Percentiles rank a stretch among this genome's conserved stretches.
These are phyloP conservation scores for Reticulitermes lucifugus DNA, from an alignment of 2,888 invertebrate species.

Conservation along the genomic window DNA sequence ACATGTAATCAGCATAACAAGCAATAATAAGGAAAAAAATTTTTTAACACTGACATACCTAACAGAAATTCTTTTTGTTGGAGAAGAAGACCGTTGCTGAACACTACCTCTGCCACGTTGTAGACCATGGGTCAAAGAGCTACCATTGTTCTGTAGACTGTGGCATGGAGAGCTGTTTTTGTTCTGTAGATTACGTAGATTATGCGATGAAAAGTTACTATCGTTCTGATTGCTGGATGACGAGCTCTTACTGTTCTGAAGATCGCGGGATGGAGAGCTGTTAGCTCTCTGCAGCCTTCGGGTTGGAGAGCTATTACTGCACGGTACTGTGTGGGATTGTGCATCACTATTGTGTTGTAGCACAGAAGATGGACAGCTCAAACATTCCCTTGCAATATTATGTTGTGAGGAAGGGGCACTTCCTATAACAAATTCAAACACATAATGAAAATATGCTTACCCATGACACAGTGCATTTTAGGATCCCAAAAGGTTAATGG, in stretches of 20 bases:
- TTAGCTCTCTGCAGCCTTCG: not conserved
- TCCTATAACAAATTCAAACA: not conserved
- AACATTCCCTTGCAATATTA: slow-evolving; percentile 3
- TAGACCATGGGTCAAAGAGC: not conserved
- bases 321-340: not conserved
- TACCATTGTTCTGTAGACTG: not conserved
- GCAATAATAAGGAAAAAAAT: not conserved
- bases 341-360: not conserved
- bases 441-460: too few species aligned
- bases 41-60: slow-evolving; percentile 1
- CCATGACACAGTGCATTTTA: too few species aligned
- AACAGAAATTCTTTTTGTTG: slow-evolving; percentile 12
- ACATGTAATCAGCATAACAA: too few species aligned
- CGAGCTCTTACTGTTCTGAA: not conserved
- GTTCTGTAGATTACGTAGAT: not conserved
- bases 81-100: slow-evolving; percentile 20
- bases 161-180: slow-evolving; percentile 3
- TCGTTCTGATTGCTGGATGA: too few species aligned
- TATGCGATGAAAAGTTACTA: not conserved
- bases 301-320: slow-evolving; percentile 17
- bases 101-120: slow-evolving; percentile 7
- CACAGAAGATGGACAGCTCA: slow-evolving; percentile 1
- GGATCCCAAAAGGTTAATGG: too few species aligned
- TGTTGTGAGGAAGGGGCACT: slow-evolving; percentile 3
- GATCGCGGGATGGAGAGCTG: slow-evolving; percentile 8